Evolutionary conservation across 1,140 invertebrate genomes (phyloP).

Genomic region (Pseudachorutes palmiensis): DNA sequence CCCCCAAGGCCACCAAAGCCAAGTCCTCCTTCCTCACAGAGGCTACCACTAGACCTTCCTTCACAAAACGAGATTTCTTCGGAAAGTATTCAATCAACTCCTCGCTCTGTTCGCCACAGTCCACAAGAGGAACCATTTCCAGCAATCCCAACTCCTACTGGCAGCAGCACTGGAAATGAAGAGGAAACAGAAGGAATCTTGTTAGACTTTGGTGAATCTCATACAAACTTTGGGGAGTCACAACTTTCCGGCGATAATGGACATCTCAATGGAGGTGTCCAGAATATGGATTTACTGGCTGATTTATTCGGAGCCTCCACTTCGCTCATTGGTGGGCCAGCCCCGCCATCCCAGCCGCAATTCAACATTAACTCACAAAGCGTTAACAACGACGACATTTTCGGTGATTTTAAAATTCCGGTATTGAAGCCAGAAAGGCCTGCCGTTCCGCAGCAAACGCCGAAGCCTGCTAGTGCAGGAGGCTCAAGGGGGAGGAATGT

Average conservation of each 20-base stretch:
- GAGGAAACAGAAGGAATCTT: not conserved
- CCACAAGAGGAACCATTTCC: no score
- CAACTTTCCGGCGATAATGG: not conserved
- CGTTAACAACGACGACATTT: conserved; percentile 1
- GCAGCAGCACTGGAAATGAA: not conserved
- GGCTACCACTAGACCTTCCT: no score
- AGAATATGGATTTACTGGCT: conserved; percentile 12
- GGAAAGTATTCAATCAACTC: no score
- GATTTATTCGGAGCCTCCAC: conserved; percentile 14
- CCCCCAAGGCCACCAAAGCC: conserved; percentile 23
- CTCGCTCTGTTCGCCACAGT: no score
- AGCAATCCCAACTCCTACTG: no score
- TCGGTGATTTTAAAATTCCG: conserved; percentile 5
- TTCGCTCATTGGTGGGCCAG: not conserved
- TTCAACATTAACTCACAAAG: not conserved
- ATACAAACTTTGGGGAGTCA: not conserved
- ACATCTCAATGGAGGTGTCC: not conserved
- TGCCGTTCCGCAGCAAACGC: not conserved
- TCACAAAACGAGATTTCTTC: no score
- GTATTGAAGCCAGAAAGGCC: not conserved
- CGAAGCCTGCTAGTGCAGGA: not conserved
- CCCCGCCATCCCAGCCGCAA: not conserved
- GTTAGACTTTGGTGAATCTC: conserved; percentile 1
- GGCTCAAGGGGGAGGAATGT: not conserved
- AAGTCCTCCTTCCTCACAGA: not conserved